A percentile compares a stretch with the other conserved stretches of the same genome.
Evolutionary conservation across 2,797 vertebrate genomes (phyloP).

Genomic region (Dendrocincla fuliginosa): DNA sequence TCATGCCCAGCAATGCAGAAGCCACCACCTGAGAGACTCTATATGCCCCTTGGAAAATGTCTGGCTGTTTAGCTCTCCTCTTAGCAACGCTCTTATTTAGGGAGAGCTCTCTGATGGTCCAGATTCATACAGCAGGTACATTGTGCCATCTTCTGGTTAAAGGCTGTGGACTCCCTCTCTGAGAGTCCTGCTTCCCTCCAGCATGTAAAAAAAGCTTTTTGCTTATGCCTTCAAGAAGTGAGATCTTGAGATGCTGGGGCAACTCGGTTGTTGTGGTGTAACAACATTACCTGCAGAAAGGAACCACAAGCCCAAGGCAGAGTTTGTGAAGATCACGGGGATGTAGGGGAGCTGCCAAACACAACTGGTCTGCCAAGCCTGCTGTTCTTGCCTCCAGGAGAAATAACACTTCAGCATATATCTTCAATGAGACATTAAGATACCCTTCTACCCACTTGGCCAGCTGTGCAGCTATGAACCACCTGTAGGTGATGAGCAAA

Average conservation of each 20-base stretch:
- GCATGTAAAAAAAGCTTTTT: not conserved
- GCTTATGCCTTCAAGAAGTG: not conserved
- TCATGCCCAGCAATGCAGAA: not conserved
- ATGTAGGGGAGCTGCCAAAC: not conserved
- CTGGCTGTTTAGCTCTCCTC: not conserved
- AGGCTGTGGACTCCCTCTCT: slow-evolving; percentile 1
- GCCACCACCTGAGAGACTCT: not conserved
- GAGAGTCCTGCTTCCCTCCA: not conserved
- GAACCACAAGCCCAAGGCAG: not conserved
- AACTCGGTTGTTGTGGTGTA: not conserved
- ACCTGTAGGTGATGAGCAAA: not conserved
- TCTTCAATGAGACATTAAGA: not conserved
- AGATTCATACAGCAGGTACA: slow-evolving; percentile 34
- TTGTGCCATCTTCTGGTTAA: slow-evolving; percentile 72
- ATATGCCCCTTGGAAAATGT: not conserved
- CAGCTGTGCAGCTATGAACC: not conserved
- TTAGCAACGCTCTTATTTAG: not conserved
- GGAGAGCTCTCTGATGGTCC: not conserved
- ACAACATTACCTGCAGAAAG: not conserved
- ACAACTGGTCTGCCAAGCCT: not conserved
- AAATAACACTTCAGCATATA: not conserved
- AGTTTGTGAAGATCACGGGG: not conserved
- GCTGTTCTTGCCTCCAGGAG: not conserved
- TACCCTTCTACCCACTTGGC: not conserved
- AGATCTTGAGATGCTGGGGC: not conserved